phyloP scores from a whole-genome alignment of 2,113 vertebrate species.

The Sebastes schlegelii region DNA sequence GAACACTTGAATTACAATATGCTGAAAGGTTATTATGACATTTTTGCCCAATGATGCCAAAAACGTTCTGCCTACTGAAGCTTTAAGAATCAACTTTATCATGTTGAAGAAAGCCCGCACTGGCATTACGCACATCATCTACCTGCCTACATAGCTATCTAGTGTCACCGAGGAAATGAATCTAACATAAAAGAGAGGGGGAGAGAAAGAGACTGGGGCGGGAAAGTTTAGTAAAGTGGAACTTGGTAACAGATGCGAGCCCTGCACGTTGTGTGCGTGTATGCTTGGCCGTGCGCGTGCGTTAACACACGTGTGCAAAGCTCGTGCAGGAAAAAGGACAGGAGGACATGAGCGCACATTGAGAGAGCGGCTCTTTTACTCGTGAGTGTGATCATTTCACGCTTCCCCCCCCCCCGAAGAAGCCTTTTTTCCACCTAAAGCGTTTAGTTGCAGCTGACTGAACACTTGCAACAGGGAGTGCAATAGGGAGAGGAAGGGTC shows the following conservation, averaged over 20 bases:
- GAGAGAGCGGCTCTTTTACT: conserved; percentile 92
- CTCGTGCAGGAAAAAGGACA: conserved; percentile 76
- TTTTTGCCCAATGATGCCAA: too few species aligned
- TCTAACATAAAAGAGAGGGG: conserved; percentile 52
- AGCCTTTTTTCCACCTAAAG: conserved; percentile 98
- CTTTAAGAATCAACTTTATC: background rate
- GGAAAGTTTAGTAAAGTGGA: conserved; percentile 82
- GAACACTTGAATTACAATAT: too few species aligned
- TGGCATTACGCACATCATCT: conserved; percentile 27
- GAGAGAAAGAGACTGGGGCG: conserved; percentile 47
- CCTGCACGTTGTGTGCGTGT: conserved; percentile 10
- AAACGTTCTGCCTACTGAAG: too few species aligned
- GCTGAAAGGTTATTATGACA: too few species aligned
- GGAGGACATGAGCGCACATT: conserved; percentile 96
- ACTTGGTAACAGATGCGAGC: conserved; percentile 85
- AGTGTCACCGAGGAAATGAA: conserved; percentile 51
- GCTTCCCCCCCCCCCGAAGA: conserved; percentile 90
- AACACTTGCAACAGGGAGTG: conserved; percentile 92
- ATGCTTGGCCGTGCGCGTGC: background rate
- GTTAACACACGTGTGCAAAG: conserved; percentile 56
- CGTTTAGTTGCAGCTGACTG: conserved; percentile 99
- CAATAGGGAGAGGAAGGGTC: conserved; percentile 98
- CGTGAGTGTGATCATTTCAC: conserved; percentile 98
- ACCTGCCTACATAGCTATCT: conserved; percentile 14
- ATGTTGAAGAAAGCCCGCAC: background rate